These are phyloP conservation scores for Pseudopleuronectes americanus DNA, from an alignment of 2,797 vertebrate species.

Conservation along the genomic window DNA sequence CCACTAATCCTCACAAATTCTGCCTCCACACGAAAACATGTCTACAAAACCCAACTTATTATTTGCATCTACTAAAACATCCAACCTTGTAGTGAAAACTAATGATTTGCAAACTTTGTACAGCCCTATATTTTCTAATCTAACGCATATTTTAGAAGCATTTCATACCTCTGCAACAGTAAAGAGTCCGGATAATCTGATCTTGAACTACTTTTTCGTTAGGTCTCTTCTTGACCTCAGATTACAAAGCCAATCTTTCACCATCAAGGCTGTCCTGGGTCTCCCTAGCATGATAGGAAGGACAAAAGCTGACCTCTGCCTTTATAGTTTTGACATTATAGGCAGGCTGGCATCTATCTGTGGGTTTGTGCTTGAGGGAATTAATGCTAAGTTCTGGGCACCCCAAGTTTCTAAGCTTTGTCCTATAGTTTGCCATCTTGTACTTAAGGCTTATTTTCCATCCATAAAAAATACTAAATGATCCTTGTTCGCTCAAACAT, in stretches of 20 bases:
- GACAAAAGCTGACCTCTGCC: neutral
- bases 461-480: neutral
- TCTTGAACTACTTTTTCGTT: conserved; percentile 10
- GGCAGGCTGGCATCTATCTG: conserved; percentile 10
- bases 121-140: too few relatives aligned
- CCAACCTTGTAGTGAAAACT: too few relatives aligned
- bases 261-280: conserved; percentile 18
- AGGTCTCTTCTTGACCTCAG: conserved; percentile 12
- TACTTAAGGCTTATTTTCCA: conserved; percentile 24
- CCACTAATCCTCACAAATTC: too few relatives aligned
- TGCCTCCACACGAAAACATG: too few relatives aligned
- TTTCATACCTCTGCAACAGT: too few relatives aligned
- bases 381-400: neutral
- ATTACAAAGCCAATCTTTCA: conserved; percentile 13
- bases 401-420: conserved; percentile 17
- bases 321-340: neutral
- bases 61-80: too few relatives aligned
- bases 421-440: conserved; percentile 14
- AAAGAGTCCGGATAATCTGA: neutral
- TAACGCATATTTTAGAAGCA: too few relatives aligned
- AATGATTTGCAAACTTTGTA: too few relatives aligned
- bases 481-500: conserved; percentile 15
- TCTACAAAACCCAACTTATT: too few relatives aligned
- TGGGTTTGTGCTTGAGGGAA: conserved; percentile 19
- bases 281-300: conserved; percentile 1